Conservation (phyloP, 1,140 invertebrate species). For the Popillia japonica region DNA sequence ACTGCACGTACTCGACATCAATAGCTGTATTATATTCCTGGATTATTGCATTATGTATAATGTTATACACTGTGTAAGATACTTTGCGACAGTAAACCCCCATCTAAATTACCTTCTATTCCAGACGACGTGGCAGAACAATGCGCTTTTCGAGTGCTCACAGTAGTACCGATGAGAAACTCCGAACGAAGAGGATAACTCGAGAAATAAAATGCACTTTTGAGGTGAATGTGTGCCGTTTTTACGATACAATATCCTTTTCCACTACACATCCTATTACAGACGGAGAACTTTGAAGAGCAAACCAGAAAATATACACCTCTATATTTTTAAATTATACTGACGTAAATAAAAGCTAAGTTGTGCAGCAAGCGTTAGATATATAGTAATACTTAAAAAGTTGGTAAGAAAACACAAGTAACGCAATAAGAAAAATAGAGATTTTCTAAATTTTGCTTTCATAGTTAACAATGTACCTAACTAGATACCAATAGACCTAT, state of each 20-base stretch:
- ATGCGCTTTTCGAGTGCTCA: neutral
- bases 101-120: slow-evolving; percentile 22
- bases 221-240: neutral
- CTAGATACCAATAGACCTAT: too few species aligned
- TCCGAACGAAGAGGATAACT: neutral
- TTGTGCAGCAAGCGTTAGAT: too few species aligned
- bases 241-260: slow-evolving; percentile 21
- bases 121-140: slow-evolving; percentile 8
- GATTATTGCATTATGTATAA: slow-evolving; percentile 30
- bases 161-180: neutral
- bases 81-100: slow-evolving; percentile 26
- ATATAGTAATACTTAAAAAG: too few species aligned
- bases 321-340: neutral
- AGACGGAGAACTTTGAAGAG: neutral
- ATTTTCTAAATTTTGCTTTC: too few species aligned
- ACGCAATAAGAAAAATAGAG: too few species aligned
- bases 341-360: too few species aligned
- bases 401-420: too few species aligned
- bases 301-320: neutral
- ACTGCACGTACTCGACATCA: slow-evolving; percentile 28
- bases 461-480: too few species aligned
- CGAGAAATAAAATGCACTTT: slow-evolving; percentile 5
- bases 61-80: slow-evolving; percentile 33
- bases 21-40: slow-evolving; percentile 26
- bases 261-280: slow-evolving; percentile 9